These are phyloP conservation scores for Parelbella ahira DNA, from an alignment of 2,888 invertebrate genomes.

Conservation along the genomic window DNA sequence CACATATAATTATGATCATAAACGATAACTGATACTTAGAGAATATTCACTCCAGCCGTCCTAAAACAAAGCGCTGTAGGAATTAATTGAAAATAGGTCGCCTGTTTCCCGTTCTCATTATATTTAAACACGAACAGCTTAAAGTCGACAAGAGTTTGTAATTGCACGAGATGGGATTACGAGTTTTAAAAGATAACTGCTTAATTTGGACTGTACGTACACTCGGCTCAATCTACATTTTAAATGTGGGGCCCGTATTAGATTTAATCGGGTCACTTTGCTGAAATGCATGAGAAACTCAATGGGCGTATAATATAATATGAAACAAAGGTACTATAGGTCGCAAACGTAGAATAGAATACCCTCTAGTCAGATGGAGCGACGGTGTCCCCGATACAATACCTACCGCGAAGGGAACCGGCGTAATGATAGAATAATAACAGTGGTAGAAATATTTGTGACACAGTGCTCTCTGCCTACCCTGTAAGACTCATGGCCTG, in stretches of 20 bases:
- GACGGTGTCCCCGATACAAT: too few relatives aligned
- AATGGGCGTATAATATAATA: too few relatives aligned
- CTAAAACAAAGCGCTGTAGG: slow-evolving; percentile 11
- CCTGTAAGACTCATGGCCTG: too few relatives aligned
- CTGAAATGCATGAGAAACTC: neutral
- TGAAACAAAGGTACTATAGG: too few relatives aligned
- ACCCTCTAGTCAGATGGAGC: too few relatives aligned
- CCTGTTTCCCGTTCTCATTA: slow-evolving; percentile 12
- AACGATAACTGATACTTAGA: slow-evolving; percentile 18
- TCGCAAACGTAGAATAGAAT: too few relatives aligned
- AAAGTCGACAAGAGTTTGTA: slow-evolving; percentile 10
- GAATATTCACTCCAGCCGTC: slow-evolving; percentile 5
- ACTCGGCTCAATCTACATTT: slow-evolving; percentile 7
- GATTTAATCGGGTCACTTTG: neutral
- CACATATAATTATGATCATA: slow-evolving; percentile 17
- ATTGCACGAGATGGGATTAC: slow-evolving; percentile 13
- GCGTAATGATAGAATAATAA: too few relatives aligned
- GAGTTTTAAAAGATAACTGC: slow-evolving; percentile 12
- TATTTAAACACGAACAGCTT: slow-evolving; percentile 16
- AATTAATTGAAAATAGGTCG: slow-evolving; percentile 22
- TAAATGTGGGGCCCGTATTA: slow-evolving; percentile 1
- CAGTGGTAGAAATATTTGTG: too few relatives aligned
- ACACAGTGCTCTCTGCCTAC: too few relatives aligned
- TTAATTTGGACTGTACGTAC: slow-evolving; percentile 1
- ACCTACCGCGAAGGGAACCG: too few relatives aligned